Base-by-base conservation (phyloP, 1,140 invertebrate genomes). In the Drosophila varians region DNA sequence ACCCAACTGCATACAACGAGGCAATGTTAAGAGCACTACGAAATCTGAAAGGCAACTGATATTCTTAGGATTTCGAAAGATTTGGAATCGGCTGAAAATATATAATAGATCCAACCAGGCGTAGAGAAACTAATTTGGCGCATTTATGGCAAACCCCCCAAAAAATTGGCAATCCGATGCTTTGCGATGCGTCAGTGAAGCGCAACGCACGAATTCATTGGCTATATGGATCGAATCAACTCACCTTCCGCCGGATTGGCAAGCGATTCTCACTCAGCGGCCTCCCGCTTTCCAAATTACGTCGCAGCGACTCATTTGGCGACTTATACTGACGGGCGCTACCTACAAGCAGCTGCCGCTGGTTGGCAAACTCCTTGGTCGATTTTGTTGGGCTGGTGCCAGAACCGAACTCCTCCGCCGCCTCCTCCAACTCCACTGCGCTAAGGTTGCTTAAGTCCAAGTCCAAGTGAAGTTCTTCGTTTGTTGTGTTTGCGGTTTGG, bases 231-330 rank as follows among this genome's bases (percentile, higher is more conserved):
- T 28, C 6, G 12, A 25, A 14, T 53, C 49, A 42, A 82, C 82
- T 87, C 54, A 86, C 80, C 82, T 51, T 23, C 40, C 65, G 77
- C 4, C 68, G 62, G 56, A 86, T 80, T 62, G 80, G 80, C 54
- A 86, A 80, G 19, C 80, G 80, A 61, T 86, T 86, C 73, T 87
- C 80, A 57, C 80, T 86, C 36, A 77, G 82, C 52, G 80, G 80
- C 8, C 80, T 82, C 40, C 74, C 77, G 73, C 73, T 69, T 54
- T 87, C 76, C 68, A 74, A 86, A 69, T 55, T 61, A 48, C 76
- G 61, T 43, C 55, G 47, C 47, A 70, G 19, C 54, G 80, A 74
- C 52, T 26, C 82, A 86, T 87, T 76, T 70, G 80, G 82, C 36
- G 82, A 87, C 72, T 86, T 86, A 42, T 86, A 86, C 58, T 61